phyloP scores from a whole-genome alignment of 2,888 invertebrate species.

The Opisthograptis luteolata region DNA sequence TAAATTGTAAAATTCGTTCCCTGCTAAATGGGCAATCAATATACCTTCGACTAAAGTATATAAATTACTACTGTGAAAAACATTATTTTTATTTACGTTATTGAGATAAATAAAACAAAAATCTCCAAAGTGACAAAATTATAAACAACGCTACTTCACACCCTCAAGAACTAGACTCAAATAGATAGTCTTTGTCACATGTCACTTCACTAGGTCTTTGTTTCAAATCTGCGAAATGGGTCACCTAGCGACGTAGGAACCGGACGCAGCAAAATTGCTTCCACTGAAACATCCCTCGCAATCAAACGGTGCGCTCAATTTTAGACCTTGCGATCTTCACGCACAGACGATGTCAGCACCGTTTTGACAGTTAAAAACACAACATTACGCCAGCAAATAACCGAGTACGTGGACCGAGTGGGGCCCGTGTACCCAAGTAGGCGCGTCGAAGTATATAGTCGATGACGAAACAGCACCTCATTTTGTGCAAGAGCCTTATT shows the following conservation, averaged over 20 bases:
- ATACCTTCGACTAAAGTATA: neutral
- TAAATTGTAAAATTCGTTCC: conserved; percentile 30
- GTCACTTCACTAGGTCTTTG: conserved; percentile 17
- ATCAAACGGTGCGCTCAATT: conserved; percentile 20
- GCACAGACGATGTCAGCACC: conserved; percentile 27
- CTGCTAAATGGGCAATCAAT: conserved; percentile 2
- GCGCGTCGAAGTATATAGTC: conserved; percentile 66
- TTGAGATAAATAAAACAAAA: no score
- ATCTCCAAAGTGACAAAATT: no score
- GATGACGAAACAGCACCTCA: conserved; percentile 74
- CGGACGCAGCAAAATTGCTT: conserved; percentile 16
- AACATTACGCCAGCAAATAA: conserved; percentile 45
- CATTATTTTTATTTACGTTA: no score
- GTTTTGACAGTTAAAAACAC: conserved; percentile 31
- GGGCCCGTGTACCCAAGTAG: conserved; percentile 55
- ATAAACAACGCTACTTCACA: no score
- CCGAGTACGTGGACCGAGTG: conserved; percentile 47
- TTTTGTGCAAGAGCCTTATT: conserved; percentile 75
- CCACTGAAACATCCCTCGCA: conserved; percentile 24
- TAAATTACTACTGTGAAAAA: neutral
- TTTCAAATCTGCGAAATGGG: conserved; percentile 18
- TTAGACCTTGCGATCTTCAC: conserved; percentile 29
- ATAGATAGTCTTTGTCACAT: conserved; percentile 5
- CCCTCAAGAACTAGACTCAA: no score
- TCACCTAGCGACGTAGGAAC: conserved; percentile 7